Conservation (phyloP, 2,113 vertebrate genomes). For the Heloderma charlesbogerti region DNA sequence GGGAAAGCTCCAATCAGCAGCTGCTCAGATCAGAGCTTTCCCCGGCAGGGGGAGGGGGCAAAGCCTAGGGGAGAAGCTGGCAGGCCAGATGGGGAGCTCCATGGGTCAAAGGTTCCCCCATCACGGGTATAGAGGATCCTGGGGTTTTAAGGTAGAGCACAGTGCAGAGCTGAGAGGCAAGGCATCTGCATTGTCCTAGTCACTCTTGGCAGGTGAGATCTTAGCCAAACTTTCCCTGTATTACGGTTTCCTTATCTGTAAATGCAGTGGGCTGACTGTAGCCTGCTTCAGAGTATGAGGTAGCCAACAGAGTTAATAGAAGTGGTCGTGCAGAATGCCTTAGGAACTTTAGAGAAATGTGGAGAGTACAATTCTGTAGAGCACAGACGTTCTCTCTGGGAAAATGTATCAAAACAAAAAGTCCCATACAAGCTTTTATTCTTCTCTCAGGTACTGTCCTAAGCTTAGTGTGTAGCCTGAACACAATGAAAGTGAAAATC, state of each 20-base stretch:
- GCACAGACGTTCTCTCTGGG: neutral
- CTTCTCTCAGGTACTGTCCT: constrained; percentile 37
- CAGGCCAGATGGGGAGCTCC: too few species aligned
- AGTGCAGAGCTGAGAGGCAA: neutral
- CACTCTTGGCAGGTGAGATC: neutral
- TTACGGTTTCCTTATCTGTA: neutral
- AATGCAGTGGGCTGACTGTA: constrained; percentile 50
- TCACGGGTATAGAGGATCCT: too few species aligned
- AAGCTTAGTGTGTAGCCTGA: constrained; percentile 51
- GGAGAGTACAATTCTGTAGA: neutral
- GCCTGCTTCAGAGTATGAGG: neutral
- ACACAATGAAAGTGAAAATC: constrained; percentile 89
- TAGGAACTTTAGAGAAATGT: neutral
- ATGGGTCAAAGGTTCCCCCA: neutral
- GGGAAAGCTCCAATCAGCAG: too few species aligned
- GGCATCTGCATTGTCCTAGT: neutral
- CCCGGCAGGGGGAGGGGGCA: too few species aligned
- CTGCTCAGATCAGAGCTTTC: too few species aligned
- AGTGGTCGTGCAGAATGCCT: neutral
- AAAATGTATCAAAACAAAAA: neutral
- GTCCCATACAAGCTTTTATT: neutral
- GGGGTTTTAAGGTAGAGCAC: neutral
- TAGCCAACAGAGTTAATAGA: neutral
- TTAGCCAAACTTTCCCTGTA: neutral
- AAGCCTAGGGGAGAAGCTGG: too few species aligned